Conservation (phyloP, 2,888 invertebrate genomes). For the Ditula angustiorana region DNA sequence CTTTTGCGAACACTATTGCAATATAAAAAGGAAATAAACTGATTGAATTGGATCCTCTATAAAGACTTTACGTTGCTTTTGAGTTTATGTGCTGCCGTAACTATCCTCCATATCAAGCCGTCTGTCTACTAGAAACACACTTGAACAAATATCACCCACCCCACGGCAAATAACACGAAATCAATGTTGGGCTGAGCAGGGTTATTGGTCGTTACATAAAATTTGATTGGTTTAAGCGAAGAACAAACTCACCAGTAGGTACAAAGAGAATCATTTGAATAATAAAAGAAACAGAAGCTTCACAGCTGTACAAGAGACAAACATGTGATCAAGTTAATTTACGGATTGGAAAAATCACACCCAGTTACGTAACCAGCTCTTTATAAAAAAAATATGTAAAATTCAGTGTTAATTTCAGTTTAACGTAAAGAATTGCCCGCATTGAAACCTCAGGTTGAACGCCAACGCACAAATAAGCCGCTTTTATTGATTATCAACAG, state of each 20-base stretch:
- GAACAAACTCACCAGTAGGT: conserved; percentile 25
- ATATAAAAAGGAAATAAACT: neutral
- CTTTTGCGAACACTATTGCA: neutral
- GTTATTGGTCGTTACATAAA: conserved; percentile 26
- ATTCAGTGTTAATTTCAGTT: conserved; percentile 27
- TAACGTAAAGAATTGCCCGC: conserved; percentile 9
- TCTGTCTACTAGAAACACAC: conserved; percentile 18
- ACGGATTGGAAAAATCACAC: no score
- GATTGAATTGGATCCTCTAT: neutral
- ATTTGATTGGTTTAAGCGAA: conserved; percentile 28
- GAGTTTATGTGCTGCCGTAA: neutral
- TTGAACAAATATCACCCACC: conserved; percentile 23
- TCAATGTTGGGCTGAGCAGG: conserved; percentile 9
- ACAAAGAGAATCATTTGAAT: no score
- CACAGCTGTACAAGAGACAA: no score
- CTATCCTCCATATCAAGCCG: neutral
- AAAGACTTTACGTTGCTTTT: neutral
- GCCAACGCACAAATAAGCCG: conserved; percentile 48
- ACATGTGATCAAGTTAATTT: no score
- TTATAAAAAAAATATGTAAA: conserved; percentile 5
- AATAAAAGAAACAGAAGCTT: no score
- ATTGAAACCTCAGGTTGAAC: conserved; percentile 30
- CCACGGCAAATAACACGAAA: conserved; percentile 15
- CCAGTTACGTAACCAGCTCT: no score
- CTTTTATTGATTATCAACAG: conserved; percentile 79